phyloP scores from a whole-genome alignment of 1,140 invertebrate species.

The Meloidogyne floridensis region DNA sequence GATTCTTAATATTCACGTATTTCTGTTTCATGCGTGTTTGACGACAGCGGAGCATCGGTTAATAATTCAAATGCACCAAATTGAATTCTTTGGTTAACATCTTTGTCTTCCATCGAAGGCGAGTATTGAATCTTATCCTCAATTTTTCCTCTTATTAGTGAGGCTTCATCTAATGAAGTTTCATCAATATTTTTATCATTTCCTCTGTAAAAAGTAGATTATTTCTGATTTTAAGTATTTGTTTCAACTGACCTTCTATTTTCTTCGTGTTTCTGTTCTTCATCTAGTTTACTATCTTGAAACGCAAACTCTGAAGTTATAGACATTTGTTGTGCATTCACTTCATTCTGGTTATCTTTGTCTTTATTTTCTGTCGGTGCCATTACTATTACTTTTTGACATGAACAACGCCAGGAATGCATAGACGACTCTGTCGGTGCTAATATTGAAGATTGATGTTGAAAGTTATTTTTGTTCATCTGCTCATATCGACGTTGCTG shows the following conservation, averaged over 20 bases:
- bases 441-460: background rate
- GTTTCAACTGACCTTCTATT: no score
- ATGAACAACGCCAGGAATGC: background rate
- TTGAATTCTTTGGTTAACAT: conserved; percentile 5
- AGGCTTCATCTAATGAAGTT: background rate
- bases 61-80: conserved; percentile 20
- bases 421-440: background rate
- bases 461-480: background rate
- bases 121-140: background rate
- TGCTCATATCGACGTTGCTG: conserved; percentile 27
- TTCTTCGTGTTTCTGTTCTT: background rate
- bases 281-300: background rate
- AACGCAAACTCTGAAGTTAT: background rate
- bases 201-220: background rate
- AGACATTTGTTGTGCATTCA: background rate
- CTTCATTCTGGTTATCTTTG: background rate
- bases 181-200: background rate
- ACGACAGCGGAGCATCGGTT: conserved; percentile 4
- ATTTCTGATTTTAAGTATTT: no score
- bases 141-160: background rate
- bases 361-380: background rate
- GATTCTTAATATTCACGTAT: background rate
- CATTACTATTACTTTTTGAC: background rate
- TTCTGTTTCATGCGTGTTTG: background rate
- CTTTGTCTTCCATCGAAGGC: background rate